Evolutionary conservation across 1,140 invertebrate genomes (phyloP).

Genomic region (Leptinotarsa undecemlineata): DNA sequence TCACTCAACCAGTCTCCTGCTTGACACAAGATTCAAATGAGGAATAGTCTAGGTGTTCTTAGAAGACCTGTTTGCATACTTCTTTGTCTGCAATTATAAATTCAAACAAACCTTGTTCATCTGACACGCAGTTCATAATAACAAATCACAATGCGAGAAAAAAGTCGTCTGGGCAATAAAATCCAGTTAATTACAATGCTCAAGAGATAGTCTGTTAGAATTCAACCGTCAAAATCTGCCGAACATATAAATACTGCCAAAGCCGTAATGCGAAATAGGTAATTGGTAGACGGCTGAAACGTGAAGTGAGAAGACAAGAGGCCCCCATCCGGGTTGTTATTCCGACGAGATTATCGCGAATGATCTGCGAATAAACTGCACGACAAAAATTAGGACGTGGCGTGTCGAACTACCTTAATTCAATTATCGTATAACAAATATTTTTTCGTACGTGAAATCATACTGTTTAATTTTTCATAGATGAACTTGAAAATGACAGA

Average conservation of each 20-base stretch:
- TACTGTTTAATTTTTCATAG: too few relatives aligned
- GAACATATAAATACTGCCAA: not conserved
- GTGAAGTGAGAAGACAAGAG: slow-evolving; percentile 5
- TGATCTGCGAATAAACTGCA: not conserved
- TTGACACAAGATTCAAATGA: too few relatives aligned
- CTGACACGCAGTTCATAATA: slow-evolving; percentile 2
- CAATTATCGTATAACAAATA: too few relatives aligned
- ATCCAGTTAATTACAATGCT: slow-evolving; percentile 8
- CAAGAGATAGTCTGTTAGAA: not conserved
- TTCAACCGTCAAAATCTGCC: not conserved
- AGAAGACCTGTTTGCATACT: too few relatives aligned
- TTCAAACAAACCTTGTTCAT: slow-evolving; percentile 6
- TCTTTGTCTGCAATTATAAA: not conserved
- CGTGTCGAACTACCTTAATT: too few relatives aligned
- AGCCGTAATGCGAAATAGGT: slow-evolving; percentile 1
- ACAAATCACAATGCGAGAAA: slow-evolving; percentile 2
- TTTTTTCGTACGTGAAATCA: too few relatives aligned
- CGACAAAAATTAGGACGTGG: not conserved
- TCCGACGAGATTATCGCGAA: not conserved
- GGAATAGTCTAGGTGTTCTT: too few relatives aligned
- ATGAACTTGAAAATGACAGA: too few relatives aligned
- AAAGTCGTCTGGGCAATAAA: not conserved
- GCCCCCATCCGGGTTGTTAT: slow-evolving; percentile 1
- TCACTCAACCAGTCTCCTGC: too few relatives aligned
- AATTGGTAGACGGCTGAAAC: slow-evolving; percentile 2